Base-by-base conservation (phyloP, 2,113 vertebrate genomes). In the Oenanthe melanoleuca region DNA sequence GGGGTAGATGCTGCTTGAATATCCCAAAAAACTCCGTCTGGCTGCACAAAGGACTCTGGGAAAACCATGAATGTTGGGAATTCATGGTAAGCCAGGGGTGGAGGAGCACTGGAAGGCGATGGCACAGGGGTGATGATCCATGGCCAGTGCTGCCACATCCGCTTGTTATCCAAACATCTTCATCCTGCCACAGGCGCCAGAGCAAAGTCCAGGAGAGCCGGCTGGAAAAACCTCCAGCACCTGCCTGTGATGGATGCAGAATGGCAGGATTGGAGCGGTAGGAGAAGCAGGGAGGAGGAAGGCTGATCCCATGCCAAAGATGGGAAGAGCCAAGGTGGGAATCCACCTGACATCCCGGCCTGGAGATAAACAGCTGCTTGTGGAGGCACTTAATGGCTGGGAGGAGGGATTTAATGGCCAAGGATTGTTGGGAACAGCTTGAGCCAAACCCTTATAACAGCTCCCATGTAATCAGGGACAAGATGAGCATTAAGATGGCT, bases 51-150 rank as follows among this genome's bases (percentile, higher is more conserved):
- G 66, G 50, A 6, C 24, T 28, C 38, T 0, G 18, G 72, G 50
- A 50, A 52, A 52, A 49, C 14, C 7, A 20, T 0, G 59, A 12
- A 45, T 5, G 28, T 18, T 0, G 11, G 75, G 45, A 65, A 65
- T 38, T 53, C 49, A 0, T 4, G 59, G 44, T 38, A 6, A 80
- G 73, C 1, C n/a, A 14, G 44, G 52, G 75, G 38, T 0, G 6
- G 72, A 79, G 86, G 34, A 64, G 75, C 0, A 0, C 1, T 14
- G 59, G 20, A 38, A 33, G 60, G 74, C 0, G 2, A 19, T 0
- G 13, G 88, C 3, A 3, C 56, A 4, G 78, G 34, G 63, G 33
- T 24, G 86, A 40, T 21, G 64, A 45, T 40, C 44, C 45, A 3
- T 1, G 65, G 73, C 59, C 5, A 23, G 18, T 0, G 4, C 80